Evolutionary conservation across 2,113 vertebrate genomes (phyloP), one percentile per base, ranked within the genome.

Genomic region (Xenopus laevis): DNA sequence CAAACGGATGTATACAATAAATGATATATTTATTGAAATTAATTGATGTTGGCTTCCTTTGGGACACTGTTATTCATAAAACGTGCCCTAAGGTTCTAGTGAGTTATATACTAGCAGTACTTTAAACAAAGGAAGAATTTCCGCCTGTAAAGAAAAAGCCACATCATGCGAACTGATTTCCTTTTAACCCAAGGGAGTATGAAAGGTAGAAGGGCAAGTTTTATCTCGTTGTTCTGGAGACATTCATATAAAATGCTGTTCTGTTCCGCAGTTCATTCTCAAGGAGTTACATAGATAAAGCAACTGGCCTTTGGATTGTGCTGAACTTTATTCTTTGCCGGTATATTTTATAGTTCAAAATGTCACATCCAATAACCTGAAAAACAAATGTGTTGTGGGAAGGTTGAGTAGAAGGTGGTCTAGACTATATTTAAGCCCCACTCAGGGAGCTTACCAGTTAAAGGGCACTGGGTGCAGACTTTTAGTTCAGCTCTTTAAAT

Each of bases 401-500:
- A 45, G 72, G 69, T 17, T 21, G 1, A 16, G 40, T 71, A 46
- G 80, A 83, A 83, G 82, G 79, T 83, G 80, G 75, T 80, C 79
- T 79, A 71, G 57, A 73, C 65, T 20, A 44, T 81, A 84, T 83
- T 76, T 1, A 10, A 53, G 72, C 64, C 71, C 80, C 18, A 58
- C 78, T 83, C 81, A 83, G 66, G 80, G 79, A 65, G 73, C 78
- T 81, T 80, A 82, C 75, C 81, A 78, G 63, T 12, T 82, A 72
- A 71, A 83, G 45, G 76, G 78, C 40, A 59, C 76, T 68, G 82
- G 78, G 82, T 74, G 77, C 77, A 78, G 16, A 70, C 77, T 81
- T 82, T 72, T 81, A 77, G 77, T 80, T 86, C 82, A 80, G 84
- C 57, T 82, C 79, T 86, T 79, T 78, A 77, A 78, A 73, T 27